Conservation (phyloP, 2,797 vertebrate genomes). For the Pangasius krempfi region DNA sequence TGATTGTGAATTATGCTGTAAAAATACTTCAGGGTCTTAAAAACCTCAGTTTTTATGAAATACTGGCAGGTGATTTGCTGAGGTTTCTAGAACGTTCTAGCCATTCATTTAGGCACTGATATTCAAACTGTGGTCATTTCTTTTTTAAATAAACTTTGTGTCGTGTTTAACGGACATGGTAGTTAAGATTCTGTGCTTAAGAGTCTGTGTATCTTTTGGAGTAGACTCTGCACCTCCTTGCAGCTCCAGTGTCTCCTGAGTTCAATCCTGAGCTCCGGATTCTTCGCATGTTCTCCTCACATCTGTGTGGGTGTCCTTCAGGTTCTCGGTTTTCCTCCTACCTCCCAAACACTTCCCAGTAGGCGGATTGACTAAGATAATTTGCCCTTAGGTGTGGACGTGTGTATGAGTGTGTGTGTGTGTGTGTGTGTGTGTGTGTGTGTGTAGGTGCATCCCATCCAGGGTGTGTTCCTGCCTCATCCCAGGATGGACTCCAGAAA, state of each 20-base stretch:
- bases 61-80: neutral
- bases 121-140: neutral
- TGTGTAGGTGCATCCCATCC: neutral
- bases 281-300: neutral
- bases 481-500: too few relatives aligned
- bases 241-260: neutral
- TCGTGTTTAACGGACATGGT: neutral
- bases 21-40: too few relatives aligned
- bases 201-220: neutral
- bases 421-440: too few relatives aligned
- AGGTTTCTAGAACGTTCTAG: neutral
- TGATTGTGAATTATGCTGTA: neutral
- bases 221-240: neutral
- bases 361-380: neutral
- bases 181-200: neutral
- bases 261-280: neutral
- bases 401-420: neutral
- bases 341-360: neutral
- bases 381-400: neutral
- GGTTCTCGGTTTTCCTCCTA: neutral
- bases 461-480: neutral
- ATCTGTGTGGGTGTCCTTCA: neutral
- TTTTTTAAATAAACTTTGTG: neutral
- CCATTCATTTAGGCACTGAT: neutral
- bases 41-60: neutral